phyloP scores from a whole-genome alignment of 1,140 invertebrate species.

The Condylostylus longicornis region DNA sequence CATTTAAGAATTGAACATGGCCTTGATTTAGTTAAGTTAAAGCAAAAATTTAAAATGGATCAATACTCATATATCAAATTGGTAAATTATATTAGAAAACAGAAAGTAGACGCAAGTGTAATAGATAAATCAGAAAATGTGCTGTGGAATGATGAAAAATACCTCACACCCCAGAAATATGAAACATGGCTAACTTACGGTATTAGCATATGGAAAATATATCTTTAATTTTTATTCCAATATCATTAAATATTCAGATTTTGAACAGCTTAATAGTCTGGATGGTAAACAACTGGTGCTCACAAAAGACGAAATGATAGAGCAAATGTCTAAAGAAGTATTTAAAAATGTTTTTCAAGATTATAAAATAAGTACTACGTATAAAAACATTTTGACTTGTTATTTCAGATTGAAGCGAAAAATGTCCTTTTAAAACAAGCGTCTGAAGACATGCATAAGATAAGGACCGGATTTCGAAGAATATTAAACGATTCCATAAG shows the following conservation, averaged over 20 bases:
- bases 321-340: slow-evolving; percentile 10
- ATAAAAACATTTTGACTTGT: slow-evolving; percentile 2
- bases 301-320: slow-evolving; percentile 2
- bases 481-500: slow-evolving; percentile 22
- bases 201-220: slow-evolving; percentile 30
- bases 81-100: slow-evolving; percentile 67
- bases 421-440: slow-evolving; percentile 40
- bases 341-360: slow-evolving; percentile 28
- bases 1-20: slow-evolving; percentile 46
- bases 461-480: slow-evolving; percentile 42
- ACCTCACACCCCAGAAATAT: slow-evolving; percentile 61
- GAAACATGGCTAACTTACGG: slow-evolving; percentile 76
- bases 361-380: slow-evolving; percentile 32
- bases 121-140: slow-evolving; percentile 37
- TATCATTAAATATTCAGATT: background rate
- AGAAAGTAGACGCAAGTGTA: slow-evolving; percentile 40
- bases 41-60: slow-evolving; percentile 57
- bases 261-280: slow-evolving; percentile 16
- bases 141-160: slow-evolving; percentile 58
- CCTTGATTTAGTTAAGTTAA: slow-evolving; percentile 53
- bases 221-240: background rate
- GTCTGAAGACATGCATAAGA: slow-evolving; percentile 44
- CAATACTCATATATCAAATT: slow-evolving; percentile 72
- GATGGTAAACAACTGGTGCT: slow-evolving; percentile 4
- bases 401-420: no score